These are phyloP conservation scores for Lasioglossum malachurum DNA, from an alignment of 2,888 invertebrate genomes.

Conservation along the genomic window DNA sequence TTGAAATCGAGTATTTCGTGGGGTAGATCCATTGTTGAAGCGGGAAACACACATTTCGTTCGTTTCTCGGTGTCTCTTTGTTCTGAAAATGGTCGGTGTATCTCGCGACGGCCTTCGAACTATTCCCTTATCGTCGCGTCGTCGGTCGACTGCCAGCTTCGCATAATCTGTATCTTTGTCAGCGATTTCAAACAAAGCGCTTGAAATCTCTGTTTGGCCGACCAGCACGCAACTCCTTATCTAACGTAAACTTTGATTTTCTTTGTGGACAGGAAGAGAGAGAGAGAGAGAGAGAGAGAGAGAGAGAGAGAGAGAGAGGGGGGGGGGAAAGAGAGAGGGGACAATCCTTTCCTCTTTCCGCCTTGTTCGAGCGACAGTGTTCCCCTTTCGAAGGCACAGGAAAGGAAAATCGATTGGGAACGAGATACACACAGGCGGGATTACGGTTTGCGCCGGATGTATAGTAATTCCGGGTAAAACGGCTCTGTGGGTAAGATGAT, in stretches of 20 bases:
- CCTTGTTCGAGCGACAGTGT: background rate
- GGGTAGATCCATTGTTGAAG: background rate
- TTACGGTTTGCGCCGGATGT: background rate
- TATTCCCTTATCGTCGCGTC: constrained; percentile 72
- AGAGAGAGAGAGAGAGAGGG: background rate
- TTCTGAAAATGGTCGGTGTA: constrained; percentile 41
- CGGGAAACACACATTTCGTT: constrained; percentile 16
- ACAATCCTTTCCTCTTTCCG: background rate
- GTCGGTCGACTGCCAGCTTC: constrained; percentile 49
- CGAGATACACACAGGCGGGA: constrained; percentile 18
- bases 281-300: background rate
- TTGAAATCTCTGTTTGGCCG: constrained; percentile 75
- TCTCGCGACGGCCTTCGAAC: constrained; percentile 67
- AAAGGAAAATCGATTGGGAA: constrained; percentile 30
- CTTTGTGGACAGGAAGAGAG: constrained; percentile 67
- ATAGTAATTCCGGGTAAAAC: background rate
- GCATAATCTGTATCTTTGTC: constrained; percentile 76
- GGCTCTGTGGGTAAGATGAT: background rate
- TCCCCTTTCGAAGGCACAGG: background rate
- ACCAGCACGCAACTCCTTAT: constrained; percentile 78
- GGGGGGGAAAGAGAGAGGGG: background rate
- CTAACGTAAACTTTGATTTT: constrained; percentile 79
- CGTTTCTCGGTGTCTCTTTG: constrained; percentile 48
- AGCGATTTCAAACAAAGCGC: constrained; percentile 78
- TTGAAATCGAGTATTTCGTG: too few species aligned